Evolutionary conservation across 2,797 vertebrate genomes (phyloP).

Genomic region (Enteromius viviparus): DNA sequence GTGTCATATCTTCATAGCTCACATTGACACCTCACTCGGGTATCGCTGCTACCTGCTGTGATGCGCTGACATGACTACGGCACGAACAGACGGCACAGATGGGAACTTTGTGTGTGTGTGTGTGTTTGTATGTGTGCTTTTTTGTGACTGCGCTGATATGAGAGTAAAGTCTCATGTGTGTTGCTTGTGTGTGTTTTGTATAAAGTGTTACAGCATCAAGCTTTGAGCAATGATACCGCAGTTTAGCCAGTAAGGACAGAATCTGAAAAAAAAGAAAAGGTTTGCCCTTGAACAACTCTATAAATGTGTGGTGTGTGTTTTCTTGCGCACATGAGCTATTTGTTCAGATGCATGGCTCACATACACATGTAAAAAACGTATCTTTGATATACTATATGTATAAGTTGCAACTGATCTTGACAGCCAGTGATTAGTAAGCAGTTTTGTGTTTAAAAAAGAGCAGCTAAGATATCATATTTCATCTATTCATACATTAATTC

Average conservation of each 20-base stretch:
- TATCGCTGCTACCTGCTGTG: conserved; percentile 44
- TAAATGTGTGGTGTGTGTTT: neutral
- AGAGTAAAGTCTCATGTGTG: neutral
- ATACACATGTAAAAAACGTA: neutral
- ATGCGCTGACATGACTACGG: conserved; percentile 36
- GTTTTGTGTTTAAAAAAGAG: neutral
- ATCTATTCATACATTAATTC: neutral
- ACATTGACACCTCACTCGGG: conserved; percentile 48
- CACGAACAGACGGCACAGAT: conserved; percentile 53
- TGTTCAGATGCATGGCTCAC: neutral
- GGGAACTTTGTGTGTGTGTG: conserved; percentile 37
- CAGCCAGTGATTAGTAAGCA: neutral
- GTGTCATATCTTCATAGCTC: conserved; percentile 47
- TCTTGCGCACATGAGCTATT: neutral
- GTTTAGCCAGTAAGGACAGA: conserved; percentile 6
- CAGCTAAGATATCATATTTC: neutral
- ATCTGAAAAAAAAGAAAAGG: neutral
- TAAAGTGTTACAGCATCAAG: neutral
- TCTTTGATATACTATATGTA: neutral
- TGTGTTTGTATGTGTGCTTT: conserved; percentile 12
- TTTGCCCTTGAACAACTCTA: neutral
- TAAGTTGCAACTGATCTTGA: neutral
- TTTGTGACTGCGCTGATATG: conserved; percentile 6
- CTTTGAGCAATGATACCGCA: neutral
- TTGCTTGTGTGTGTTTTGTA: conserved; percentile 29